Base-by-base conservation (phyloP, 2,888 invertebrate species). In the Spatulosminthurus flaviceps region DNA sequence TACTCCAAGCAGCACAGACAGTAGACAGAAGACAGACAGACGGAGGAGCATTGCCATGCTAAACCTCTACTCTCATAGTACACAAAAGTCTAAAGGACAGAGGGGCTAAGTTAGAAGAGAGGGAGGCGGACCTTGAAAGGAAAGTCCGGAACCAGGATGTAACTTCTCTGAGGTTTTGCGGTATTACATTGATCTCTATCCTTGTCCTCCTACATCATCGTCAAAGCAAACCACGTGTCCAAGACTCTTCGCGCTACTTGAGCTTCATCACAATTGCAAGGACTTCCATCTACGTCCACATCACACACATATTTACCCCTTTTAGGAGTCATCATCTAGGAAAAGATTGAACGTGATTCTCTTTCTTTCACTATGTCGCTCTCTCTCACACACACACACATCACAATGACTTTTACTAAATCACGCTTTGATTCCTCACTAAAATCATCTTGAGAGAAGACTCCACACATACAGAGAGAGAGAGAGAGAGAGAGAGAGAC, bases 331-430 rank as follows among this genome's bases (percentile, higher is more conserved):
- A n/a, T n/a, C n/a, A n/a, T n/a, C n/a, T n/a, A 51, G 9, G 1
- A 19, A 51, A n/a, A 19, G 51, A 51, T 1, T 51, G 51, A 51
- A 51, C 51, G 16, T 51, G 51, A 19, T 9, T 22, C 41, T 22
- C 41, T 70, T 41, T 26, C 41, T 21, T 41, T 70, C 24, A 69
- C 41, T 41, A n/a, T 34, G 9, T 70, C 29, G 2, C 29, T 70
- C 19, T 26, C 41, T 21, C 19, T 70, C 24, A 69, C 41, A 21
- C 41, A 21, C 21, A 41, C 29, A 9, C 21, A 4, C 28, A 2
- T 51, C 43, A 72, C 72, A 72, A 72, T 72, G 72, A 72, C 72
- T 72, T 51, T 72, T 43, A 72, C 51, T 43, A 41, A 72, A 72
- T 51, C 43, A 72, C 43, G 72, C 43, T 71, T 43, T 72, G 72